These are phyloP conservation scores for Junonia oenone DNA, from an alignment of 2,888 invertebrate genomes.

Conservation along the genomic window DNA sequence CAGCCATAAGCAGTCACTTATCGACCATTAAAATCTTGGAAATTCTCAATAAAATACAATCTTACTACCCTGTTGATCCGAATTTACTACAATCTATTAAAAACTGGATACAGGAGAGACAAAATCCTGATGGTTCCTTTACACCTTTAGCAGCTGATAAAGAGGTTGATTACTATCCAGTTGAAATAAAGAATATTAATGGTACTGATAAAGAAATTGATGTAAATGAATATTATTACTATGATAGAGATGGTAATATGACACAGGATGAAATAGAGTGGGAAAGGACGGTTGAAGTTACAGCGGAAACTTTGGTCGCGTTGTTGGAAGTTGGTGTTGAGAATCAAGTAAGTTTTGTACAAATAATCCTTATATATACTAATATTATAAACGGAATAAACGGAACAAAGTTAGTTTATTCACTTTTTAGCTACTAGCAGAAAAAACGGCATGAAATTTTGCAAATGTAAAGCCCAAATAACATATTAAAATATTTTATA, in stretches of 20 bases:
- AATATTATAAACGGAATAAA: too few relatives aligned
- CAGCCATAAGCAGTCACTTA: conserved; percentile 80
- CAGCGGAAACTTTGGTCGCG: conserved; percentile 81
- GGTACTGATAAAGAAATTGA: conserved; percentile 56
- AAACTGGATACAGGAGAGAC: conserved; percentile 81
- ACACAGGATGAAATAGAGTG: conserved; percentile 67
- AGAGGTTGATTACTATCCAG: conserved; percentile 73
- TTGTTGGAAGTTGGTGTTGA: conserved; percentile 82
- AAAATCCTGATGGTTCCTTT: conserved; percentile 81
- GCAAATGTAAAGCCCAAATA: too few relatives aligned
- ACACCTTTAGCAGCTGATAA: conserved; percentile 79
- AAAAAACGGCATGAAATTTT: too few relatives aligned
- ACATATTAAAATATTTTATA: too few relatives aligned
- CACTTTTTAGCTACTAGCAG: too few relatives aligned
- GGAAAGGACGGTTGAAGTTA: conserved; percentile 80
- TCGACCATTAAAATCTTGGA: conserved; percentile 81
- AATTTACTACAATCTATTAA: conserved; percentile 79
- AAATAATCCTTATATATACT: conserved; percentile 81
- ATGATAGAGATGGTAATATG: conserved; percentile 73
- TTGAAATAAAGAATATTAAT: conserved; percentile 57
- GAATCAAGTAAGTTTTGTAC: conserved; percentile 70
- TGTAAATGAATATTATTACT: conserved; percentile 71
- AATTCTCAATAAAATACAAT: conserved; percentile 80
- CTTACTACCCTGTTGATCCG: conserved; percentile 81
- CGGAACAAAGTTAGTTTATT: too few relatives aligned